Evolutionary conservation across 2,888 invertebrate genomes (phyloP), one percentile per base, ranked within the genome.

Genomic region (Athalia circularis): DNA sequence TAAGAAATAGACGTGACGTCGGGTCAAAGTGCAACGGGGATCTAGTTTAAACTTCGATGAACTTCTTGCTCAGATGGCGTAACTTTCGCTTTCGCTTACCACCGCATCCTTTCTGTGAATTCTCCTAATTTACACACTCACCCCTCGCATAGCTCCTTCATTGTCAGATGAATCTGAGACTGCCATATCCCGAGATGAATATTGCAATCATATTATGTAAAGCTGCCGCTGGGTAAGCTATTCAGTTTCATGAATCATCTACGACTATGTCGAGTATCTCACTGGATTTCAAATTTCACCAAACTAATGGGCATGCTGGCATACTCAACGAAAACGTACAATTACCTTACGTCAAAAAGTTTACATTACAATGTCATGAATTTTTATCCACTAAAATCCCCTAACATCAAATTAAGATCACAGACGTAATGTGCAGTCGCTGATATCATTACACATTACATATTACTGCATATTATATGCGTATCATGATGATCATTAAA

Each of bases 31-130:
- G 59, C 72, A 72, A 59, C 72, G 72, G 47, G 54, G 72, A 72
- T 72, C 72, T 47, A 72, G 72, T 72, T 72, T 72, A 72, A 72
- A 72, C 72, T 72, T 72, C 57, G 59, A 72, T 72, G 72, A 72
- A 72, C 72, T 72, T 72, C 59, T 57, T 29, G 72, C 13, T 47
- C 59, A 59, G 7, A 72, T 72, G 72, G 57, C 59, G 72, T 72
- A 57, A 72, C 72, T 72, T 72, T 72, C 72, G 72, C 47, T 59
- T 59, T 59, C 59, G 13, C 45, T 59, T 72, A 72, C 29, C 52
- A 57, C 8, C 70, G n/a, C 5, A 45, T 57, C 29, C 57, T 57
- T 11, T 4, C 70, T 9, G 47, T 57, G 45, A 59, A 13, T 57
- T 72, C 57, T 45, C 72, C 52, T 72, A 72, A 72, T 59, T 72